Evolutionary conservation across 2,888 invertebrate species (phyloP).

Genomic region (Tipula lateralis): DNA sequence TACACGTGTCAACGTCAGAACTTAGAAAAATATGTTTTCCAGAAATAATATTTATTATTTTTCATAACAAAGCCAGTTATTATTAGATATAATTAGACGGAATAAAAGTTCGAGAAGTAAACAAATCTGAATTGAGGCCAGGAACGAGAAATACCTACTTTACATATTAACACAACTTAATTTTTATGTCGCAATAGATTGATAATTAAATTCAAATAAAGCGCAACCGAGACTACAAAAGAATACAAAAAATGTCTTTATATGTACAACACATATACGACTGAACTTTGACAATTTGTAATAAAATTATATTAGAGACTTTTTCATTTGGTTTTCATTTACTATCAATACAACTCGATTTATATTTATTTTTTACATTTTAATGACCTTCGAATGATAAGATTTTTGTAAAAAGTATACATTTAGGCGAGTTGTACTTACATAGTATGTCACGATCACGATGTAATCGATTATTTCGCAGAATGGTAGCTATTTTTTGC

Average conservation of each 20-base stretch:
- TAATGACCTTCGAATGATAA: neutral
- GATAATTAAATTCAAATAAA: neutral
- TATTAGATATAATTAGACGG: neutral
- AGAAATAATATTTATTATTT: too few relatives aligned
- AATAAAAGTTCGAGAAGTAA: neutral
- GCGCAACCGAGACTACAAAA: neutral
- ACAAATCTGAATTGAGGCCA: neutral
- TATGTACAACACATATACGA: neutral
- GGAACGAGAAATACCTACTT: neutral
- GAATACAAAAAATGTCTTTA: neutral
- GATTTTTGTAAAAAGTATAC: neutral
- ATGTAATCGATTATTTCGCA: conserved; percentile 67
- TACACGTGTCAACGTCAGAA: too few relatives aligned
- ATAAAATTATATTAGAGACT: neutral
- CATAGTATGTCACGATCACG: conserved; percentile 59
- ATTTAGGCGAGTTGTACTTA: conserved; percentile 40
- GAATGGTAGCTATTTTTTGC: conserved; percentile 54
- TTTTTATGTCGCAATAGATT: neutral
- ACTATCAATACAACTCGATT: neutral
- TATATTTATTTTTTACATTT: neutral
- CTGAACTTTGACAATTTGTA: neutral
- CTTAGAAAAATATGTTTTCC: too few relatives aligned
- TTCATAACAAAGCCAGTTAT: neutral
- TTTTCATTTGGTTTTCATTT: neutral
- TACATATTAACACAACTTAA: neutral